These are phyloP conservation scores for Chrysogorgia sp. DNA, from an alignment of 92 coral and sea anemone genomes.

Conservation along the genomic window DNA sequence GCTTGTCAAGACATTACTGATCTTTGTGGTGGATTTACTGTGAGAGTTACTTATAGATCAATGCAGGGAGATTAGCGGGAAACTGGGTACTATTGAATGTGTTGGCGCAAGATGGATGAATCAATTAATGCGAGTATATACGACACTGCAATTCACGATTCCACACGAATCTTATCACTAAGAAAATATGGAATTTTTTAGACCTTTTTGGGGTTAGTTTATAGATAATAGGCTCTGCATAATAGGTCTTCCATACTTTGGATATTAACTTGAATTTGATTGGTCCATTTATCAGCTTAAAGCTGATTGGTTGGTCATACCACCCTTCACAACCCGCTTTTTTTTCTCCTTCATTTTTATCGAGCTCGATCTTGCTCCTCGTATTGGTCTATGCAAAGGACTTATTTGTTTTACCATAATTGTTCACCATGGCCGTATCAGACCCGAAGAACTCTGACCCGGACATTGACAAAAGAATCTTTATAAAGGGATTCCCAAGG, in stretches of 20 bases:
- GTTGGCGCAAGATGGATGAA: too few relatives aligned
- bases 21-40: too few relatives aligned
- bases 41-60: too few relatives aligned
- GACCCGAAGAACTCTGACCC: slow-evolving; percentile 11
- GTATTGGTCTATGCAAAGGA: slow-evolving; percentile 18
- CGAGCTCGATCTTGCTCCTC: background rate
- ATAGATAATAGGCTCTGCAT: too few relatives aligned
- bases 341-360: slow-evolving; percentile 7
- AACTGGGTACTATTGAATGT: too few relatives aligned
- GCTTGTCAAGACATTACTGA: too few relatives aligned
- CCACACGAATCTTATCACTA: too few relatives aligned
- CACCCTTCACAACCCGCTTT: background rate
- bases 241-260: background rate
- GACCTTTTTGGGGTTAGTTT: too few relatives aligned
- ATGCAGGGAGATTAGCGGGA: too few relatives aligned
- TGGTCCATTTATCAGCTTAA: slow-evolving; percentile 27
- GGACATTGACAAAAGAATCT: slow-evolving; percentile 71
- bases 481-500: slow-evolving; percentile 92
- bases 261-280: slow-evolving; percentile 11
- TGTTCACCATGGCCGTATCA: slow-evolving; percentile 33
- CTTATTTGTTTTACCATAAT: background rate
- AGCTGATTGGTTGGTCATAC: slow-evolving; percentile 29
- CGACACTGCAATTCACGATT: too few relatives aligned
- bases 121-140: too few relatives aligned
- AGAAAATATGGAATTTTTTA: too few relatives aligned